phyloP scores from a whole-genome alignment of 2,888 invertebrate species.

The Adela reaumurella region DNA sequence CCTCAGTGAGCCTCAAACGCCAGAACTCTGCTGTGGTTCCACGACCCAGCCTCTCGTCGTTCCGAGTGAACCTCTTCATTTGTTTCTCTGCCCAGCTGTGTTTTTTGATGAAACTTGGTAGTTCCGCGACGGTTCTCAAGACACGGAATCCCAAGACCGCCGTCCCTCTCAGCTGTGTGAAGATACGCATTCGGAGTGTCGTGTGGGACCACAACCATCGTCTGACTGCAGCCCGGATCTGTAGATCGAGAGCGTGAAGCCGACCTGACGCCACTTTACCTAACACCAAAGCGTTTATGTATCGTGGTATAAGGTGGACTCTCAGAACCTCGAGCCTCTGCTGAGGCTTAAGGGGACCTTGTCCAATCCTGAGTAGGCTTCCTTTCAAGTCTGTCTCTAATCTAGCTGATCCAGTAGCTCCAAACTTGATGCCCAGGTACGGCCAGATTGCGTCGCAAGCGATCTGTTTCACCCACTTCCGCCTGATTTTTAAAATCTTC shows the following conservation, averaged over 20 bases:
- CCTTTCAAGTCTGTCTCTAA: slow-evolving; percentile 15
- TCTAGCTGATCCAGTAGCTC: slow-evolving; percentile 16
- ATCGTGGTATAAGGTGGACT: slow-evolving; percentile 24
- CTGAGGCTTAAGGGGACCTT: slow-evolving; percentile 26
- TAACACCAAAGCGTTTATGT: slow-evolving; percentile 22
- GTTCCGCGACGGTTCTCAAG: slow-evolving; percentile 14
- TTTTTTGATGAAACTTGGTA: slow-evolving; percentile 12
- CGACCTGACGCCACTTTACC: slow-evolving; percentile 12
- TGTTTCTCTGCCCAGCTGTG: slow-evolving; percentile 7
- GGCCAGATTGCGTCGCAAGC: slow-evolving; percentile 16
- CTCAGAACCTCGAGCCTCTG: slow-evolving; percentile 24
- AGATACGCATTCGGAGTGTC: slow-evolving; percentile 20
- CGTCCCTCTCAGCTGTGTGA: slow-evolving; percentile 16
- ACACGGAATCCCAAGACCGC: slow-evolving; percentile 17
- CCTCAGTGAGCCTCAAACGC: no score
- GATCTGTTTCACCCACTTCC: slow-evolving; percentile 12
- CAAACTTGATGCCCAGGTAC: slow-evolving; percentile 20
- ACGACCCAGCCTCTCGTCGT: no score
- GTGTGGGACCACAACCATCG: slow-evolving; percentile 18
- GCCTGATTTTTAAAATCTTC: slow-evolving; percentile 2
- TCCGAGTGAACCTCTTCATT: background rate
- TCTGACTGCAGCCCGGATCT: slow-evolving; percentile 17
- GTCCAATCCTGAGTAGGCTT: slow-evolving; percentile 16
- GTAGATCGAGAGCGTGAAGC: slow-evolving; percentile 19
- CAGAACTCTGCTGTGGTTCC: no score